Evolutionary conservation across 2,113 vertebrate species (phyloP).

Genomic region (Embiotoca jacksoni): DNA sequence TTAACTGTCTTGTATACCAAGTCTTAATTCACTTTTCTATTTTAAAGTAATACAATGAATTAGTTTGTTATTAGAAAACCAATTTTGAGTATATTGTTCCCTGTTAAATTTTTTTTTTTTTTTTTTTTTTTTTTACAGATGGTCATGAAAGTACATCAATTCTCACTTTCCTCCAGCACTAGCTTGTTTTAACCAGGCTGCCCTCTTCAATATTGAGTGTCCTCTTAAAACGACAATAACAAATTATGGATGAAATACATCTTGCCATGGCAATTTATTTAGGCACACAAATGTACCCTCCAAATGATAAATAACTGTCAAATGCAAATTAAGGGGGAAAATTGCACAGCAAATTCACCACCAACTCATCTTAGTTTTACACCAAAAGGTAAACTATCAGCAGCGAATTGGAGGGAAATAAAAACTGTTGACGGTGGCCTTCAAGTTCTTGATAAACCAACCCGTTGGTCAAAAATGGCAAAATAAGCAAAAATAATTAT

Average conservation of each 20-base stretch:
- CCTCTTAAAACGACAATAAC: slow-evolving; percentile 53
- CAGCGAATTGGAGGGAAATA: slow-evolving; percentile 7
- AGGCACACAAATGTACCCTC: slow-evolving; percentile 38
- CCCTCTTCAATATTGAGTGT: slow-evolving; percentile 15
- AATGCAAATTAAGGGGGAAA: slow-evolving; percentile 58
- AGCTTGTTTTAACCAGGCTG: slow-evolving; percentile 29
- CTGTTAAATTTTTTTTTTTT: slow-evolving; percentile 52
- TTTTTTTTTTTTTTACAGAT: slow-evolving; percentile 36
- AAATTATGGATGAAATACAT: slow-evolving; percentile 52
- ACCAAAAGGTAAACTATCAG: slow-evolving; percentile 10
- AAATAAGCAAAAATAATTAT: too few species aligned
- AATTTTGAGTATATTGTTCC: slow-evolving; percentile 33
- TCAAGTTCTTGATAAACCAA: too few species aligned
- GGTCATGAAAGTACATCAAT: slow-evolving; percentile 18
- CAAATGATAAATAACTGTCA: slow-evolving; percentile 53
- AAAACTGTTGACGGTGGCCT: neutral
- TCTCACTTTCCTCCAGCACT: slow-evolving; percentile 28
- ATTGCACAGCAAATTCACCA: slow-evolving; percentile 40
- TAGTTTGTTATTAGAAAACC: neutral
- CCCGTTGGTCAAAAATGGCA: too few species aligned
- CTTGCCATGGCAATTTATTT: slow-evolving; percentile 50
- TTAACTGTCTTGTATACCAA: slow-evolving; percentile 82
- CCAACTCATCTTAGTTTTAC: slow-evolving; percentile 24
- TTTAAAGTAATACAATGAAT: slow-evolving; percentile 20
- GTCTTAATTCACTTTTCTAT: slow-evolving; percentile 24